Conservation (phyloP, 2,888 invertebrate species). For the Caenorhabditis sp. region DNA sequence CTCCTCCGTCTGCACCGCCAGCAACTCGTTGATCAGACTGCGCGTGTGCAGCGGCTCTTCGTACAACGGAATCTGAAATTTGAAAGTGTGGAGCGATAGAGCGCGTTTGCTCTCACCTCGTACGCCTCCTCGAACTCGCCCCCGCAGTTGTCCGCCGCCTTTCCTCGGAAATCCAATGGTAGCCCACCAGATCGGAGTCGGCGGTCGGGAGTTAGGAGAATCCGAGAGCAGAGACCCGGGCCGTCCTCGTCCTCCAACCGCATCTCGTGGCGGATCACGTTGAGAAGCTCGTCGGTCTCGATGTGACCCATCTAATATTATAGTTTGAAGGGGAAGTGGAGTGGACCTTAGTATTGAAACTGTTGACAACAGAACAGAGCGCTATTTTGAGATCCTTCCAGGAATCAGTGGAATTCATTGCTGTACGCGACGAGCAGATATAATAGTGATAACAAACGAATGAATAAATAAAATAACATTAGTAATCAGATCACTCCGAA, state of each 20-base stretch:
- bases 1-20: slow-evolving; percentile 36
- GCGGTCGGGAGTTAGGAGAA: slow-evolving; percentile 37
- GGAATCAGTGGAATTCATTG: not conserved
- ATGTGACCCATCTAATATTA: slow-evolving; percentile 58
- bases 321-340: not conserved
- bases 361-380: no score
- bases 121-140: slow-evolving; percentile 45
- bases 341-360: no score
- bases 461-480: slow-evolving; percentile 10
- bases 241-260: slow-evolving; percentile 65
- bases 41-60: slow-evolving; percentile 54
- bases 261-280: slow-evolving; percentile 63
- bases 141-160: slow-evolving; percentile 18
- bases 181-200: slow-evolving; percentile 64
- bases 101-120: slow-evolving; percentile 25
- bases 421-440: not conserved
- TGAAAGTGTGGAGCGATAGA: no score
- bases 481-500: slow-evolving; percentile 14
- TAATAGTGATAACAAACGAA: slow-evolving; percentile 3
- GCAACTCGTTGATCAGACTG: slow-evolving; percentile 30
- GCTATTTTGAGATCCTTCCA: slow-evolving; percentile 31
- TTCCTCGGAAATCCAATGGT: slow-evolving; percentile 60
- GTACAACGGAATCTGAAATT: slow-evolving; percentile 61
- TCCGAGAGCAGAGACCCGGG: slow-evolving; percentile 47
- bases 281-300: slow-evolving; percentile 59